phyloP scores from a whole-genome alignment of 2,113 vertebrate species.

The Theristicus caerulescens region DNA sequence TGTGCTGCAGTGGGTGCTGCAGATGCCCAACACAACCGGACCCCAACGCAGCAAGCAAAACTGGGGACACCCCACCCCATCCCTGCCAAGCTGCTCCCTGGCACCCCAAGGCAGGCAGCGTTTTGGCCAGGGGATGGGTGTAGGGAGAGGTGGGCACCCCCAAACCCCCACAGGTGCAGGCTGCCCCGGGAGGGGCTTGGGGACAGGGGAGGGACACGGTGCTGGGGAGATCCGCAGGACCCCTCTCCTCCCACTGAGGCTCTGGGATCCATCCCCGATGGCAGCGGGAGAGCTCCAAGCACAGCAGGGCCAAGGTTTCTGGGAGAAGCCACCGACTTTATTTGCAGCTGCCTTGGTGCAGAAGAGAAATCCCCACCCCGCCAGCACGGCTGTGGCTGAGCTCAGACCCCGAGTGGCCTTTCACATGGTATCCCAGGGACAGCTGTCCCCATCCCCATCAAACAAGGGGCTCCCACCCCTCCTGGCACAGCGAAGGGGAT shows the following conservation, averaged over 20 bases:
- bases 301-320: background rate
- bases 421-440: background rate
- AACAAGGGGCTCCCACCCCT: background rate
- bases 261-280: accelerated
- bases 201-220: background rate
- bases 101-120: background rate
- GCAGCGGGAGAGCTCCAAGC: background rate
- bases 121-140: background rate
- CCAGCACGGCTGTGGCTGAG: background rate
- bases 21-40: background rate
- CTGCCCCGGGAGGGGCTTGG: background rate
- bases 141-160: background rate
- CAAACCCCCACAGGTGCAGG: background rate
- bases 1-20: background rate
- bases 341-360: background rate
- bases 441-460: accelerated
- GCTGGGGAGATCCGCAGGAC: background rate
- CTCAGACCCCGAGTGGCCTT: background rate
- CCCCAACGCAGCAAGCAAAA: accelerated
- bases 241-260: accelerated
- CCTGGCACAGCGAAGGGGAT: accelerated
- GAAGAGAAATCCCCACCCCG: background rate
- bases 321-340: background rate
- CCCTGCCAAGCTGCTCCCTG: background rate
- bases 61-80: background rate